Evolutionary conservation across 2,888 invertebrate species (phyloP), one percentile per base, ranked within the genome.

Genomic region (Acanthosepion lycidas): DNA sequence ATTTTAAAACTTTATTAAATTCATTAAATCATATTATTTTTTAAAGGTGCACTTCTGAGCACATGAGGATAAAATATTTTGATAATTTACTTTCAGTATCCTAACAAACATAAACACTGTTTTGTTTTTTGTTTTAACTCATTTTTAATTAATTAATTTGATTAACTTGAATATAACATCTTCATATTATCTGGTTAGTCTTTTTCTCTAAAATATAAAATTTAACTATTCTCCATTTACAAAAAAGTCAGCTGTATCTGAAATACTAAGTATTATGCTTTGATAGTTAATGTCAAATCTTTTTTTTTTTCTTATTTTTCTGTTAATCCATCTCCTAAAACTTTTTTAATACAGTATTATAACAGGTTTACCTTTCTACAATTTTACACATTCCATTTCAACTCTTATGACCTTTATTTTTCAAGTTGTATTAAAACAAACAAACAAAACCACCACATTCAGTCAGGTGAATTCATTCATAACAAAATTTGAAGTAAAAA

Each of bases 341-440:
- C 15, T n/a, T 78, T 78, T 78, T 78, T n/a, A 64, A 64, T 33
- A n/a, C 78, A 78, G 12, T 33, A 33, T 78, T 78, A 78, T n/a
- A n/a, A 9, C 9, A n/a, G 1, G 5, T 78, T 78, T 78, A 9
- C 78, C 78, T n/a, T n/a, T 78, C n/a, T 78, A n/a, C n/a, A n/a
- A 33, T 78, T 78, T 78, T n/a, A n/a, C n/a, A 78, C 78, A n/a
- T 78, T 78, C 78, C 78, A 78, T 78, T 78, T 78, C n/a, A 78
- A 78, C n/a, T 78, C n/a, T 28, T n/a, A 78, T n/a, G 78, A n/a
- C 18, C 12, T 78, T 78, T 33, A 78, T 59, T 59, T 59, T 59
- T 23, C 55, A 55, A 55, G 15, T 78, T 78, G 78, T 78, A 78
- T 78, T 78, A 12, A 78, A n/a, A 78, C 20, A 59, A 59, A 55